A percentile compares a stretch with the other conserved stretches of the same genome.
These are phyloP conservation scores for Tipula vernalis DNA, from an alignment of 2,888 invertebrate genomes.

Conservation along the genomic window DNA sequence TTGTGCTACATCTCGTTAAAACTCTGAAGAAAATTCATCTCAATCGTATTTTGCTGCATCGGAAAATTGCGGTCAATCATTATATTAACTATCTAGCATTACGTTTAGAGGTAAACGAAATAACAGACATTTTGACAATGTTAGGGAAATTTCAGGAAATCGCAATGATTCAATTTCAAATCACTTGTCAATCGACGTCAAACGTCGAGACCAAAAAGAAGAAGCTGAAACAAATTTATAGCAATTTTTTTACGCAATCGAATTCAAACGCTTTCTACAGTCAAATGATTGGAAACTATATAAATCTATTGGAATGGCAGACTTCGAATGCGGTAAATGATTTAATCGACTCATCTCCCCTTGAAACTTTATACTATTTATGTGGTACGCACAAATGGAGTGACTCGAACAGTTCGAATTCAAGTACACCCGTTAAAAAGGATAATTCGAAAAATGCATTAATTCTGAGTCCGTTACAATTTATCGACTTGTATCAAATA, in stretches of 20 bases:
- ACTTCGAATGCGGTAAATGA: slow-evolving; percentile 13
- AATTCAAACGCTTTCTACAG: slow-evolving; percentile 34
- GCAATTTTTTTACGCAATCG: slow-evolving; percentile 41
- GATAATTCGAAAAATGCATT: slow-evolving; percentile 21
- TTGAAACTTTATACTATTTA: slow-evolving; percentile 28
- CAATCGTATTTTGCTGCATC: slow-evolving; percentile 52
- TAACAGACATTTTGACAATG: slow-evolving; percentile 59
- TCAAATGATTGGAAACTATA: slow-evolving; percentile 38
- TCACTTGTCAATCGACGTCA: slow-evolving; percentile 24
- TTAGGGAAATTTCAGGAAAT: slow-evolving; percentile 53
- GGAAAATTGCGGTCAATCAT: slow-evolving; percentile 57
- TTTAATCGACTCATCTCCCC: slow-evolving; percentile 24
- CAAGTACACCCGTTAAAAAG: background rate
- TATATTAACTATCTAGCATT: slow-evolving; percentile 61
- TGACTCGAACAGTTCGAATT: slow-evolving; percentile 20
- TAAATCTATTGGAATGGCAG: slow-evolving; percentile 34
- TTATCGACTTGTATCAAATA: slow-evolving; percentile 36
- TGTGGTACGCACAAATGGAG: slow-evolving; percentile 31
- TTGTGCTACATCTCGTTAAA: slow-evolving; percentile 59
- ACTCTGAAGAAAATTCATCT: slow-evolving; percentile 61
- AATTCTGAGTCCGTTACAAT: slow-evolving; percentile 23
- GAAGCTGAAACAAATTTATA: slow-evolving; percentile 36
- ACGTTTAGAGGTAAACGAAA: slow-evolving; percentile 51
- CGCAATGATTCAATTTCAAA: slow-evolving; percentile 39
- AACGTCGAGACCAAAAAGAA: slow-evolving; percentile 33